Conservation (phyloP, 1,140 invertebrate genomes). For the Araneus ventricosus region DNA sequence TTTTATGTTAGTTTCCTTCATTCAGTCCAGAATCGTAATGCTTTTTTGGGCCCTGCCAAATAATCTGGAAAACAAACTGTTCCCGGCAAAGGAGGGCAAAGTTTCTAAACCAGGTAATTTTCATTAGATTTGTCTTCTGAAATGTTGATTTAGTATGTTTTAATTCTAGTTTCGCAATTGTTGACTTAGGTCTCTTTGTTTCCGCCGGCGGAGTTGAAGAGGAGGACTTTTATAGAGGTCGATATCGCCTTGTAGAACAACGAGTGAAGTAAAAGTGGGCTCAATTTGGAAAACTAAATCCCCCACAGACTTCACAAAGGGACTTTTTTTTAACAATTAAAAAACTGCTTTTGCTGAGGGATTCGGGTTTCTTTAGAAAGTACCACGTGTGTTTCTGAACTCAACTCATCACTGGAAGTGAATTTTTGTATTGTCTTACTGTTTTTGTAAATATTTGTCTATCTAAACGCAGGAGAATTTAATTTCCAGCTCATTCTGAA, state of each 20-base stretch:
- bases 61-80: constrained; percentile 57
- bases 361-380: neutral
- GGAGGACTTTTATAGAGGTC: constrained; percentile 43
- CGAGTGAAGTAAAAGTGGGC: neutral
- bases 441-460: neutral
- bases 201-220: neutral
- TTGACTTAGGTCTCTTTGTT: constrained; percentile 61
- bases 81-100: neutral
- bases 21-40: neutral
- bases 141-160: constrained; percentile 71
- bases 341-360: constrained; percentile 1
- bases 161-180: constrained; percentile 60
- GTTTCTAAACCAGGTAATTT: constrained; percentile 62
- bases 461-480: no score
- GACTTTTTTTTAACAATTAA: constrained; percentile 30
- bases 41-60: neutral
- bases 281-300: constrained; percentile 43
- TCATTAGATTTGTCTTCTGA: constrained; percentile 67
- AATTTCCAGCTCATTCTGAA: no score
- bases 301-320: neutral
- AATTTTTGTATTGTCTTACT: neutral
- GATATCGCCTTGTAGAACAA: neutral
- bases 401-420: neutral
- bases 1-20: constrained; percentile 33
- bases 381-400: neutral